Evolutionary conservation across 2,888 invertebrate species (phyloP).

Genomic region (Protonemura montana): DNA sequence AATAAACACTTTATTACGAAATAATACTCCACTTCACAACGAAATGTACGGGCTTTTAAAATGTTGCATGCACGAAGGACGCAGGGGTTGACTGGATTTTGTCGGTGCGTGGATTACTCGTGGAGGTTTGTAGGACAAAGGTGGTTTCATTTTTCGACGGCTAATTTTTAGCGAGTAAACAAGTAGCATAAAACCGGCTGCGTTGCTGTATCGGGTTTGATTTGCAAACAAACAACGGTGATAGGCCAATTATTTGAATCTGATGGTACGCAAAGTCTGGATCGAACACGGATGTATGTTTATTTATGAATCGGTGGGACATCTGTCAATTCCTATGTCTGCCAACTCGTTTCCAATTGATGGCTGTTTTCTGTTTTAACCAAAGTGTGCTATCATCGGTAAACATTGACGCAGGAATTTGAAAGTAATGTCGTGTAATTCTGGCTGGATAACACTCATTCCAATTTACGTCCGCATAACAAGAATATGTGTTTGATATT

Average conservation of each 20-base stretch:
- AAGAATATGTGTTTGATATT: background rate
- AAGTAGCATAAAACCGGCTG: background rate
- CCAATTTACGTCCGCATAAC: background rate
- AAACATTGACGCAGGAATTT: background rate
- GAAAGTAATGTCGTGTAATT: background rate
- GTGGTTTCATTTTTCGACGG: background rate
- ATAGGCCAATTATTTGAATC: background rate
- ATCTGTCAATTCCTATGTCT: no score
- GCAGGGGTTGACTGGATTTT: background rate
- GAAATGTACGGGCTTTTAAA: slow-evolving; percentile 13
- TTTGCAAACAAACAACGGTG: background rate
- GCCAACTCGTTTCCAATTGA: background rate
- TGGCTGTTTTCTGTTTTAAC: background rate
- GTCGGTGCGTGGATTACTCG: background rate
- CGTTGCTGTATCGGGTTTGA: background rate
- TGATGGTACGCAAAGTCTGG: background rate
- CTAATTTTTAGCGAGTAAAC: background rate
- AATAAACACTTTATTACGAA: slow-evolving; percentile 19
- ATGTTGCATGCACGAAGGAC: background rate
- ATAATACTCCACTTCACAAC: slow-evolving; percentile 32
- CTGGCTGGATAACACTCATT: background rate
- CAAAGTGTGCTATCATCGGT: background rate
- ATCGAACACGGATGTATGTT: background rate
- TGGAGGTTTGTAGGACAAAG: background rate
- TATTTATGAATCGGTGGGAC: background rate